Conservation (phyloP, 2,888 invertebrate genomes). For the Alsophila aescularia region DNA sequence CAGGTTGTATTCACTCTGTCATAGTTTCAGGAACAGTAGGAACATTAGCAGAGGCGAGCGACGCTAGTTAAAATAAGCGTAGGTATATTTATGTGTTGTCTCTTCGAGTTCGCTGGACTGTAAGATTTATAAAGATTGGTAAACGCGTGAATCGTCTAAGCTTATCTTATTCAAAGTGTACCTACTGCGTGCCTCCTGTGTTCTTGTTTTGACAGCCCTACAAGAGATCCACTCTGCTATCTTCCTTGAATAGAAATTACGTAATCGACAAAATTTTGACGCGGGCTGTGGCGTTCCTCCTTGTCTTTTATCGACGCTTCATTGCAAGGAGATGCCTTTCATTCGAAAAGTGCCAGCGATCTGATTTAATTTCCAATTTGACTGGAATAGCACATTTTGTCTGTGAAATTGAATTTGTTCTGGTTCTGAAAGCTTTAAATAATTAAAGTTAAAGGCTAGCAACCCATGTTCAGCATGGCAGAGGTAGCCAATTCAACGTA, state of each 20-base stretch:
- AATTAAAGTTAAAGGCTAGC: too few relatives aligned
- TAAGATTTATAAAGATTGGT: background rate
- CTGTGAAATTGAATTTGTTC: conserved; percentile 13
- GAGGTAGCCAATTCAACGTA: too few relatives aligned
- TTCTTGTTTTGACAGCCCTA: conserved; percentile 48
- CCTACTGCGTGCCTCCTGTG: conserved; percentile 1
- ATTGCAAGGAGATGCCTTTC: conserved; percentile 47
- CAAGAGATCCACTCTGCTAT: conserved; percentile 47
- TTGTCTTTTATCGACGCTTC: conserved; percentile 55
- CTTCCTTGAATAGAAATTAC: conserved; percentile 73
- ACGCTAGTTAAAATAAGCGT: background rate
- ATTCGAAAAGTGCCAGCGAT: conserved; percentile 43
- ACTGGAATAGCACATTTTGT: conserved; percentile 29
- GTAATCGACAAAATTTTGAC: conserved; percentile 64
- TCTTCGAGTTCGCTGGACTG: background rate
- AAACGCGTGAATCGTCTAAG: background rate
- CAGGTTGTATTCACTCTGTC: conserved; percentile 28
- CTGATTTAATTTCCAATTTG: conserved; percentile 52
- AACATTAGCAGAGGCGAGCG: background rate
- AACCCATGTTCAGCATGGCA: too few relatives aligned
- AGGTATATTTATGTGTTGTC: background rate
- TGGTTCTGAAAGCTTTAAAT: background rate
- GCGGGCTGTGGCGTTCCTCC: conserved; percentile 50
- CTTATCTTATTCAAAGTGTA: background rate
- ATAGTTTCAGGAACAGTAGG: conserved; percentile 22